Base-by-base conservation (phyloP, 1,140 invertebrate genomes). In the Dendroctonus valens region DNA sequence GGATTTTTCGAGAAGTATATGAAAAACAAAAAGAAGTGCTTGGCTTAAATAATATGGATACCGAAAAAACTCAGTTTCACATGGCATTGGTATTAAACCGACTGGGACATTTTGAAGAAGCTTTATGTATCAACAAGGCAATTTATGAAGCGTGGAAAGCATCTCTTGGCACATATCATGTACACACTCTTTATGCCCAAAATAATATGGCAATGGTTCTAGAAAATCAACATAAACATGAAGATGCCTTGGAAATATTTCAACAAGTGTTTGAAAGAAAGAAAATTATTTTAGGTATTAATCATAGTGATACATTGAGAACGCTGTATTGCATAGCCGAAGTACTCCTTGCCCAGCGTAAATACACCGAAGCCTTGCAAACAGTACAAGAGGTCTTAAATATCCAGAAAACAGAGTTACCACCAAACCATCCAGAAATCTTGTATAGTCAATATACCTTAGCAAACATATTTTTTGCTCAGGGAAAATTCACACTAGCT, bases 221-320 rank as follows among this genome's bases (percentile, higher is more conserved):
- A 4, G 46, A 44, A 41, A 52, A 64, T 4, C 57, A 69, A 67
- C 68, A 54, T 6, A 71, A 70, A 50, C 53, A 64, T 59, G 60
- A 76, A 46, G 72, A 75, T 38, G 55, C 76, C 7, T 54, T 76
- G 54, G 49, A 57, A 46, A 53, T 72, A 5, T 73, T 57, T 60
- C 46, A 67, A 64, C 46, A 69, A 54, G 70, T 76, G 12, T 72
- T 69, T 12, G 46, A 72, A 41, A 67, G 53, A 0, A 67, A 58
- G 8, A 70, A 68, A 57, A 57, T 57, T 5, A 44, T 70, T 48
- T 62, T 77, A 26, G 76, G 76, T 3, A 11, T n/a, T 6, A 53
- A 68, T 59, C 68, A 76, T 62, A 26, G 67, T 5, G 72, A 74
- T 52, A 75, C 75, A 7, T 40, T 76, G 7, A 74, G 65, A 51